Conservation (phyloP, 2,888 invertebrate species). For the Pseudococcus longispinus region DNA sequence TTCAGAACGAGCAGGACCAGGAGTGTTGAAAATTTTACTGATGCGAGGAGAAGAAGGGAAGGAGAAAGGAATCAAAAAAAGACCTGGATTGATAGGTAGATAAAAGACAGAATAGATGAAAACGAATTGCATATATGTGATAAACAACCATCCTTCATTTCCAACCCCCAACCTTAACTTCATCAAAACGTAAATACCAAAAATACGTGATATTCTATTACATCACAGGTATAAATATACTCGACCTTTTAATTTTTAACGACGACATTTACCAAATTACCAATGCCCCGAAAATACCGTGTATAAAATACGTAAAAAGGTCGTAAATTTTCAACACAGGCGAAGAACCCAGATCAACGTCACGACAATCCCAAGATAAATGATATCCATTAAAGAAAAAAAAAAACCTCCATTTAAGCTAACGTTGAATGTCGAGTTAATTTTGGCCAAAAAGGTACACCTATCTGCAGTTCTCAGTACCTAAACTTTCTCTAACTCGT, state of each 20-base stretch:
- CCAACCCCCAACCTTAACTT: too few species aligned
- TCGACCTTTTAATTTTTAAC: conserved; percentile 16
- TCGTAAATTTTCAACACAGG: not conserved
- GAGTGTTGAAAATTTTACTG: too few species aligned
- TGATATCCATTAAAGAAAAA: not conserved
- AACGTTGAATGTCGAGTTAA: not conserved
- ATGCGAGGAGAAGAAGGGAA: too few species aligned
- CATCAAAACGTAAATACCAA: not conserved
- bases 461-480: not conserved
- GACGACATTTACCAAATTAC: conserved; percentile 2
- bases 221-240: not conserved
- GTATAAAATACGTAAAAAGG: not conserved
- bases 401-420: not conserved
- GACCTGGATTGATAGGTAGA: too few species aligned
- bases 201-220: not conserved
- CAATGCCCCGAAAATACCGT: not conserved
- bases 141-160: not conserved
- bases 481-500: not conserved
- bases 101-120: not conserved
- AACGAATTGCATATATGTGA: not conserved
- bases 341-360: not conserved
- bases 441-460: not conserved
- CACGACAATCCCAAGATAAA: not conserved
- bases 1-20: too few species aligned
- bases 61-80: too few species aligned